A percentile compares a stretch with the other conserved stretches of the same genome.
Conservation (phyloP, 2,797 vertebrate species). For the Cheirogaleus major region DNA sequence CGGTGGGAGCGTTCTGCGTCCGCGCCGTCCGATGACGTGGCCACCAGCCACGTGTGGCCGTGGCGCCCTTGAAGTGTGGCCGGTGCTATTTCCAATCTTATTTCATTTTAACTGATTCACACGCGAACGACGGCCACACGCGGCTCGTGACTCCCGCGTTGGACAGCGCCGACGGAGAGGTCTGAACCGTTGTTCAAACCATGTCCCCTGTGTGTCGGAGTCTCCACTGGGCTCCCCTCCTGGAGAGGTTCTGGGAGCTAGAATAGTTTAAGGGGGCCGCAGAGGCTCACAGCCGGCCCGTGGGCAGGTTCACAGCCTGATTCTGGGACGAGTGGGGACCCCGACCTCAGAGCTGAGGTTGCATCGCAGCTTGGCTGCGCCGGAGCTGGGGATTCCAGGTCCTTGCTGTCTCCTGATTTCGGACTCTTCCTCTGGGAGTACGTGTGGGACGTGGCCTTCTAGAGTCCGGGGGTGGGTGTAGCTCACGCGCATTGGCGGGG, state of each 20-base stretch:
- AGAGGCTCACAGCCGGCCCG: rapidly evolving
- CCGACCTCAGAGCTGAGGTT: neutral
- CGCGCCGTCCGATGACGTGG: rapidly evolving
- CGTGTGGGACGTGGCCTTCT: rapidly evolving
- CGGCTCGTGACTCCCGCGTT: rapidly evolving
- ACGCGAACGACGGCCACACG: rapidly evolving
- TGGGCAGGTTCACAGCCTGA: neutral
- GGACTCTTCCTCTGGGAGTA: neutral
- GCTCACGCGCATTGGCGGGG: no score
- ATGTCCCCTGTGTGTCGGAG: neutral
- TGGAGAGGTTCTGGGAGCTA: neutral
- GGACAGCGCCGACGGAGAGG: rapidly evolving
- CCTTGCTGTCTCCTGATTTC: no score
- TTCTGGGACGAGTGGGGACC: neutral
- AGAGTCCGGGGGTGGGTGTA: no score
- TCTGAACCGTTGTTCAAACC: rapidly evolving
- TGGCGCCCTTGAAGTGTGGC: neutral
- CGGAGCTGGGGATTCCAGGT: rapidly evolving
- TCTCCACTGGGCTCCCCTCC: neutral
- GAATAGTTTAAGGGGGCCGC: neutral
- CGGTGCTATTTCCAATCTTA: neutral
- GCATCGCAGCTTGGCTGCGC: rapidly evolving
- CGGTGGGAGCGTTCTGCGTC: rapidly evolving
- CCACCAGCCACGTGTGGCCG: rapidly evolving
- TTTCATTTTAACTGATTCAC: neutral